phyloP scores from a whole-genome alignment of 2,888 invertebrate genomes.

The Stegana nigrithorax region DNA sequence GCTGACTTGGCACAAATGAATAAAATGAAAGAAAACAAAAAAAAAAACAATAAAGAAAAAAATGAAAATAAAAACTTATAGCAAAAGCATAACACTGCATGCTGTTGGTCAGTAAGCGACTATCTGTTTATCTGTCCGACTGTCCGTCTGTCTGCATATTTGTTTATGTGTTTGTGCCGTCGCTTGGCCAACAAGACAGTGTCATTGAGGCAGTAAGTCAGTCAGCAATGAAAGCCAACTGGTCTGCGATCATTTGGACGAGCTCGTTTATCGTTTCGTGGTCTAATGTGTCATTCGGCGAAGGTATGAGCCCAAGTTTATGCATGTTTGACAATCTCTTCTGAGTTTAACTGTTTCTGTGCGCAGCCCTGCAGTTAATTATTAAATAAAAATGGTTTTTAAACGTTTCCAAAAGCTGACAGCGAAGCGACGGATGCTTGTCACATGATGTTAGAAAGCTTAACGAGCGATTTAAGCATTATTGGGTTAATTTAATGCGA shows the following conservation, averaged over 20 bases:
- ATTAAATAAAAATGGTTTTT: too few relatives aligned
- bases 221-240: not conserved
- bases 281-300: constrained; percentile 26
- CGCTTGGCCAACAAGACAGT: not conserved
- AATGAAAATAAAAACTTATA: too few relatives aligned
- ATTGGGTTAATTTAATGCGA: too few relatives aligned
- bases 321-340: not conserved
- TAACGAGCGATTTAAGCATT: too few relatives aligned
- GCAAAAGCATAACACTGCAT: too few relatives aligned
- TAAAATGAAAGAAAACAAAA: not conserved
- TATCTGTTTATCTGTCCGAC: not conserved
- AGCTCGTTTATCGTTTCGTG: constrained; percentile 32
- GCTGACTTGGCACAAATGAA: not conserved
- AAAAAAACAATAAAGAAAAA: too few relatives aligned
- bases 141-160: too few relatives aligned
- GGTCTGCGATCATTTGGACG: too few relatives aligned
- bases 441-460: too few relatives aligned
- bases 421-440: too few relatives aligned
- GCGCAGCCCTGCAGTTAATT: too few relatives aligned
- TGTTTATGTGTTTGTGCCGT: not conserved
- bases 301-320: constrained; percentile 1
- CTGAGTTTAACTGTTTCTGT: constrained; percentile 11
- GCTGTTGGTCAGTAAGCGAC: not conserved
- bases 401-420: constrained; percentile 48
- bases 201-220: constrained; percentile 4